Evolutionary conservation across 1,140 invertebrate species (phyloP), one percentile per base, ranked within the genome.

Genomic region (Agrilus planipennis): DNA sequence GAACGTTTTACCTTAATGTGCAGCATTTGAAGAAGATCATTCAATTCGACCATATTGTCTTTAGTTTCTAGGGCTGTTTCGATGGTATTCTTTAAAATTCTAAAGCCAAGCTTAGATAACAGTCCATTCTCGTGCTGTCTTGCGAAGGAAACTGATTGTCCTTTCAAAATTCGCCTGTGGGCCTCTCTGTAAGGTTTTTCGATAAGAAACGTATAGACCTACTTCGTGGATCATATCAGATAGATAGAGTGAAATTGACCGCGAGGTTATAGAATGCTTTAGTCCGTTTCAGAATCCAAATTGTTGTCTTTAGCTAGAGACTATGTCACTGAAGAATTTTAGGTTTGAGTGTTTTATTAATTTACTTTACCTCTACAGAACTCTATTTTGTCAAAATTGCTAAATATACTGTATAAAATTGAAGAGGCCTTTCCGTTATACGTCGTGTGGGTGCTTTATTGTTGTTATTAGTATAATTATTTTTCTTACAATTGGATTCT

Each of bases 111-210:
- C 40, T 68, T 68, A 38, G 62, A 65, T 30, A 68, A 57, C 49
- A 67, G 64, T 0, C 65, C 65, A 23, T 65, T 63, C 40, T 67
- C 63, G 30, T 63, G 66, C 37, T 68, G 65, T 11, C 64, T 42
- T 56, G 61, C 61, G 31, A 65, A 68, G 0, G 64, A 67, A 39
- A 67, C 65, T 47, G 67, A 66, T 47, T 64, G 55, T 0, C 64
- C 62, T 58, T 67, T 68, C 2, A 68, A 31, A 0, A 68, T 60
- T 16, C 65, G 52, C 39, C 65, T 62, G 27, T 64, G 60, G 6
- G 64, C 64, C 55, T 68, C 64, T 30, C 61, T 62, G 12, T 23
- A 14, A 34, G 17, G 14, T 16, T 9, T 7, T 32, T 14, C 6
- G 30, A 7, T 12, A 18, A 3, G 17, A 34, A 15, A 18, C 12